Conservation (phyloP, 1,140 invertebrate genomes). For the Globodera rostochiensis region DNA sequence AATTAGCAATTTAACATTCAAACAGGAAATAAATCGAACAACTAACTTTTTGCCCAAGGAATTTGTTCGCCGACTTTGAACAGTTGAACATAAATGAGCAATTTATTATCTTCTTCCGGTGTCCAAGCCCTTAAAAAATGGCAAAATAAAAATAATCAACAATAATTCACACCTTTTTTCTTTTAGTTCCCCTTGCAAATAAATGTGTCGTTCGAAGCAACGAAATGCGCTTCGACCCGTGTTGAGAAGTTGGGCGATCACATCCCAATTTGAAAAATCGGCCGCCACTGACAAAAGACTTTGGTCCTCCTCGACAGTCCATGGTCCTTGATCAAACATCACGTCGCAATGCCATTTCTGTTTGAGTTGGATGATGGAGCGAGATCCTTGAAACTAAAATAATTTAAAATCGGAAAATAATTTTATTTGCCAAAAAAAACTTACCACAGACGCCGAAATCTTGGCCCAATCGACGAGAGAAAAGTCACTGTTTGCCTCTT, state of each 20-base stretch:
- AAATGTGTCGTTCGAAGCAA: conserved; percentile 44
- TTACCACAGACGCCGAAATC: conserved; percentile 44
- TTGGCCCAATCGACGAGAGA: conserved; percentile 41
- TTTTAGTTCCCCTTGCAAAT: conserved; percentile 27
- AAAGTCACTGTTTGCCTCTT: conserved; percentile 19
- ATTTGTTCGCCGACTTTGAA: conserved; percentile 46
- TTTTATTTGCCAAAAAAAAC: background rate
- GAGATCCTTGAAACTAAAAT: conserved; percentile 40
- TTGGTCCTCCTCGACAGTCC: conserved; percentile 43
- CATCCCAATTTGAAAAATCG: conserved; percentile 46
- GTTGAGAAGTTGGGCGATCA: conserved; percentile 29
- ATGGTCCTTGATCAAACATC: conserved; percentile 18
- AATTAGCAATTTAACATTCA: background rate
- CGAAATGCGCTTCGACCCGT: conserved; percentile 34
- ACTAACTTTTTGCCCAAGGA: conserved; percentile 45
- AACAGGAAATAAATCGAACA: conserved; percentile 2
- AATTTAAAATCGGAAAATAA: conserved; percentile 9
- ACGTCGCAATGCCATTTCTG: conserved; percentile 49
- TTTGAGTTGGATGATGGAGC: conserved; percentile 38
- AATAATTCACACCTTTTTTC: conserved; percentile 14
- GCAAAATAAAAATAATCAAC: conserved; percentile 23
- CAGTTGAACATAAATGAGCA: conserved; percentile 33
- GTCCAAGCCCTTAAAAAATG: conserved; percentile 41
- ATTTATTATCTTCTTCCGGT: conserved; percentile 40
- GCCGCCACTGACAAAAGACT: conserved; percentile 18